These are phyloP conservation scores for Ditula angustiorana DNA, from an alignment of 2,888 invertebrate species.

Conservation along the genomic window DNA sequence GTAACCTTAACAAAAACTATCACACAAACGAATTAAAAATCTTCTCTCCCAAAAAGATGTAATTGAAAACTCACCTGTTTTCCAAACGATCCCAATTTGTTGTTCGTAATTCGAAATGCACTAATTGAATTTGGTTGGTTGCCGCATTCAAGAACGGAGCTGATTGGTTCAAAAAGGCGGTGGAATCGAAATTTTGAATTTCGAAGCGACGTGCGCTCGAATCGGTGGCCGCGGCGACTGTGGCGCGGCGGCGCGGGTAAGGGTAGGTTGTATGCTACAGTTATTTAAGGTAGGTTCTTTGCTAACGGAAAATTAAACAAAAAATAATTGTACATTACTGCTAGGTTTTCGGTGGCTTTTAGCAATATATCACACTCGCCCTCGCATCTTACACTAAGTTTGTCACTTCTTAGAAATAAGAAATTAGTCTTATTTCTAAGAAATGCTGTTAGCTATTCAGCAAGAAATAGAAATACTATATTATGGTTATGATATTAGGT, in stretches of 20 bases:
- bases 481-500: too few species aligned
- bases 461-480: too few species aligned
- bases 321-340: too few species aligned
- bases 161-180: constrained; percentile 41
- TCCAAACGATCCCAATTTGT: constrained; percentile 24
- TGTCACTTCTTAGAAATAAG: too few species aligned
- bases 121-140: constrained; percentile 34
- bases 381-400: too few species aligned
- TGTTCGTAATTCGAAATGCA: constrained; percentile 36
- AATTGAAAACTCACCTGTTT: constrained; percentile 36
- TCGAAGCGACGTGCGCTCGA: constrained; percentile 58
- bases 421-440: too few species aligned
- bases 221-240: constrained; percentile 59
- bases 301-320: neutral
- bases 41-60: neutral
- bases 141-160: constrained; percentile 27
- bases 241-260: constrained; percentile 50
- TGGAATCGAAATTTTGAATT: constrained; percentile 37
- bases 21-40: neutral
- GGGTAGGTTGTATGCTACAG: constrained; percentile 17
- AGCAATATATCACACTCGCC: too few species aligned
- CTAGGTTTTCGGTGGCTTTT: too few species aligned
- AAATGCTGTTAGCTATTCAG: too few species aligned
- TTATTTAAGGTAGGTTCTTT: constrained; percentile 21
- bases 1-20: constrained; percentile 31